phyloP scores from a whole-genome alignment of 2,113 vertebrate species.

The Toxostoma redivivum region DNA sequence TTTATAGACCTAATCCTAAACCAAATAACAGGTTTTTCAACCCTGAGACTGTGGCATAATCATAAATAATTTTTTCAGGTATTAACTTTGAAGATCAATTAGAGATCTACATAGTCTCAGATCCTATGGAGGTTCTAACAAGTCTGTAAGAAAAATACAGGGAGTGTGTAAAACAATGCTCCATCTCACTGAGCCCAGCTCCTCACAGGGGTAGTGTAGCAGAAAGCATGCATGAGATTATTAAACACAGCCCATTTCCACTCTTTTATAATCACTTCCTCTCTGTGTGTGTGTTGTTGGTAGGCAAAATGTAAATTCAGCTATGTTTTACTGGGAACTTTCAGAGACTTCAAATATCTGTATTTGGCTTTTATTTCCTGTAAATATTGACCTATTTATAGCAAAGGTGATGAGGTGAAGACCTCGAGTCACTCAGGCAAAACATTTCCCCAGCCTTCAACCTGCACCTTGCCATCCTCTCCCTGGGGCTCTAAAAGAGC shows the following conservation, averaged over 20 bases:
- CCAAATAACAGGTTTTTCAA: not conserved
- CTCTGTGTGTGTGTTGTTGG: not conserved
- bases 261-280: not conserved
- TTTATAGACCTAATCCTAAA: not conserved
- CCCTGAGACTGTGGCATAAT: not conserved
- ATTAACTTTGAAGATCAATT: not conserved
- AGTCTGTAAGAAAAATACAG: not conserved
- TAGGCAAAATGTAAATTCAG: not conserved
- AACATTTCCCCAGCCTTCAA: not conserved
- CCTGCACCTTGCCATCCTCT: not conserved
- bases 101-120: not conserved
- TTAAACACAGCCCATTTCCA: not conserved
- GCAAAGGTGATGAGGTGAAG: not conserved
- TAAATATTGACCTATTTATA: not conserved
- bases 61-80: not conserved
- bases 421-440: not conserved
- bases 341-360: not conserved
- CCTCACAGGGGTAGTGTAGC: not conserved
- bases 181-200: fast-evolving
- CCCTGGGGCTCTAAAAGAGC: not conserved
- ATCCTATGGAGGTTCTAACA: not conserved
- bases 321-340: not conserved
- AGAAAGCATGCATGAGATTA: not conserved
- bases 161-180: not conserved
- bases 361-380: not conserved